Evolutionary conservation across 2,113 vertebrate species (phyloP).

Genomic region (Nesoenas mayeri): DNA sequence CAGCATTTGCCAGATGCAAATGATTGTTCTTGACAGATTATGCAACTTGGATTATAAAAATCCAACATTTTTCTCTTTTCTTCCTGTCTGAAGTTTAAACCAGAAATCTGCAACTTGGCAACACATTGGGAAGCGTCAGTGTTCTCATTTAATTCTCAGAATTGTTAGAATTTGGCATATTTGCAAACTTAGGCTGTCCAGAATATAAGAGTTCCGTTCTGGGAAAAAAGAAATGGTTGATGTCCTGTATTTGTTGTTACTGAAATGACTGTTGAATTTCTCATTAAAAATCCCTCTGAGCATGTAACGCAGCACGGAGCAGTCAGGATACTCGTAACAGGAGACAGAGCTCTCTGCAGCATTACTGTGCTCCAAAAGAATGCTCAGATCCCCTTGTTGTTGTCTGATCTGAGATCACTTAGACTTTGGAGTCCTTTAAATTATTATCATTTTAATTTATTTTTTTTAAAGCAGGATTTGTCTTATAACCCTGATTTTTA

Average conservation of each 20-base stretch:
- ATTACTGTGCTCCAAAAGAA: not conserved
- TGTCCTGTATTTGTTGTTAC: not conserved
- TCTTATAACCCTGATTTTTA: not conserved
- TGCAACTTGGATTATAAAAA: slow-evolving; percentile 34
- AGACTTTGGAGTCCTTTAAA: not conserved
- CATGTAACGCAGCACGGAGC: not conserved
- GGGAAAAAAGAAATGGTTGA: not conserved
- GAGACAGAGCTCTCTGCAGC: not conserved
- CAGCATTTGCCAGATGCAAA: not conserved
- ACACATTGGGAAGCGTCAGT: not conserved
- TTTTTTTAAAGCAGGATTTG: not conserved
- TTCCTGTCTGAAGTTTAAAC: not conserved
- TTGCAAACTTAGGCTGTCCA: not conserved
- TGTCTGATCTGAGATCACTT: not conserved
- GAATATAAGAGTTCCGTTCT: not conserved
- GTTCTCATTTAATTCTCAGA: slow-evolving; percentile 7
- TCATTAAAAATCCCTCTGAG: not conserved
- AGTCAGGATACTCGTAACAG: not conserved
- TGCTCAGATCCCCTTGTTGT: not conserved
- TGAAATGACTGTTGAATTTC: slow-evolving; percentile 8
- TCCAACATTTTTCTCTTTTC: not conserved
- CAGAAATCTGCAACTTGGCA: not conserved
- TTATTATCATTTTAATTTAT: not conserved
- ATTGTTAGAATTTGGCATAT: not conserved
- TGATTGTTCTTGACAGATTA: slow-evolving; percentile 33